Base-by-base conservation (phyloP, 2,113 vertebrate genomes). In the Scatophagus argus region DNA sequence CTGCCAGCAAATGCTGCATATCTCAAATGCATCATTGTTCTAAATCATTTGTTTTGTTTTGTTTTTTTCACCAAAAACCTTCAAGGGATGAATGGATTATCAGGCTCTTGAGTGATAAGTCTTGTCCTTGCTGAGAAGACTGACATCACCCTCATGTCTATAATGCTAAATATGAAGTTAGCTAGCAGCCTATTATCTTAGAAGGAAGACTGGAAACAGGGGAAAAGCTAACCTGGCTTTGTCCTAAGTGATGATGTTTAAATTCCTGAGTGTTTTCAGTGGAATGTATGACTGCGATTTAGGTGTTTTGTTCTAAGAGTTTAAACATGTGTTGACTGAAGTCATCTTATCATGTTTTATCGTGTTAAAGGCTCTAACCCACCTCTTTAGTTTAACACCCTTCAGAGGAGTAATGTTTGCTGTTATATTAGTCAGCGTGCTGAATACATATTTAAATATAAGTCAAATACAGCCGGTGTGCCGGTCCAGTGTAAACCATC, bases 351-450 rank as follows among this genome's bases (percentile, higher is more conserved):
- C 11, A 5, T 49, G 12, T 49, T 49, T 66, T 27, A 52, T 65
- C 7, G 17, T 25, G 31, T 23, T 13, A 21, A 21, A 29, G 16
- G 21, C 8, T 38, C 49, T 23, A 38, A 59, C 11, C 17, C n/a
- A 19, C 23, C 38, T 68, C 32, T 12, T 0, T 38, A 21, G 25
- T n/a, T 67, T 3, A 31, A 59, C 43, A 12, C 13, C 5, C 7
- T 8, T 32, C 56, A 34, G 13, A 51, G 38, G 32, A 14, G 10
- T 58, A 1, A 34, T 49, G 41, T 68, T 58, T 74, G 25, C 32
- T 52, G 29, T 62, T 67, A 2, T 43, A 54, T 59, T 6, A 71
- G 36, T 44, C 38, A 32, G n/a, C 56, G 51, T 78, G 49, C 7
- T 32, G 79, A 54, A 43, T 21, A 1, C 12, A 19, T 7, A 3